phyloP scores from a whole-genome alignment of 1,140 invertebrate species.

The Cylas formicarius region DNA sequence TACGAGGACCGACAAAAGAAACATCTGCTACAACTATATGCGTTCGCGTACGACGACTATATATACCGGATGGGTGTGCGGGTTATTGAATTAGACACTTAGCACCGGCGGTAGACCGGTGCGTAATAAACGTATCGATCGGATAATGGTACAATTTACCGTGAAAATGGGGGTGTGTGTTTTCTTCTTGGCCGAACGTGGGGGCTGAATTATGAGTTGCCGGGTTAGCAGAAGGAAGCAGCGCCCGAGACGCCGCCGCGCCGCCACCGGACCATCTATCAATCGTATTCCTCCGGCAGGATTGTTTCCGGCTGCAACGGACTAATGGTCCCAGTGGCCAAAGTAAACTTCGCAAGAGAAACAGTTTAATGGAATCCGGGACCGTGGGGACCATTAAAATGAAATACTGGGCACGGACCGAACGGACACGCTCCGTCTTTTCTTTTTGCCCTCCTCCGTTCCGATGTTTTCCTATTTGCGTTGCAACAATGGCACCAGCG shows the following conservation, averaged over 20 bases:
- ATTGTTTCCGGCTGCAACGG: conserved; percentile 42
- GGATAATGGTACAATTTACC: no score
- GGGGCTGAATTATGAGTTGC: conserved; percentile 32
- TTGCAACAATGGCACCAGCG: no score
- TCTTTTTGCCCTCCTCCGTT: conserved; percentile 19
- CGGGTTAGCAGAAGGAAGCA: conserved; percentile 31
- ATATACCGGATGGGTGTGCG: conserved; percentile 6
- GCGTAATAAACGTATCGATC: no score
- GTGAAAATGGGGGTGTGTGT: no score
- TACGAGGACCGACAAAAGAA: conserved; percentile 27
- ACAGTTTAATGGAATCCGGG: conserved; percentile 45
- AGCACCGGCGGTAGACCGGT: no score
- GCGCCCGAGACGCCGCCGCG: background rate
- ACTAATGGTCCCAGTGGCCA: conserved; percentile 43
- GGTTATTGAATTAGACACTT: conserved; percentile 12
- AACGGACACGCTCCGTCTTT: conserved; percentile 25
- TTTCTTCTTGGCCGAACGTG: no score
- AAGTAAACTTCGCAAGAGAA: conserved; percentile 42
- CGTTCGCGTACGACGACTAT: no score
- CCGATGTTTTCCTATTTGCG: no score
- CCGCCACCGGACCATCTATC: conserved; percentile 31
- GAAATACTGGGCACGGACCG: conserved; percentile 41
- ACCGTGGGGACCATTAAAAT: conserved; percentile 45
- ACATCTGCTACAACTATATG: conserved; percentile 26
- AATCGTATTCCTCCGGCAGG: conserved; percentile 38